These are phyloP conservation scores for Thalassoma bifasciatum DNA, from an alignment of 2,113 vertebrate genomes.

Conservation along the genomic window DNA sequence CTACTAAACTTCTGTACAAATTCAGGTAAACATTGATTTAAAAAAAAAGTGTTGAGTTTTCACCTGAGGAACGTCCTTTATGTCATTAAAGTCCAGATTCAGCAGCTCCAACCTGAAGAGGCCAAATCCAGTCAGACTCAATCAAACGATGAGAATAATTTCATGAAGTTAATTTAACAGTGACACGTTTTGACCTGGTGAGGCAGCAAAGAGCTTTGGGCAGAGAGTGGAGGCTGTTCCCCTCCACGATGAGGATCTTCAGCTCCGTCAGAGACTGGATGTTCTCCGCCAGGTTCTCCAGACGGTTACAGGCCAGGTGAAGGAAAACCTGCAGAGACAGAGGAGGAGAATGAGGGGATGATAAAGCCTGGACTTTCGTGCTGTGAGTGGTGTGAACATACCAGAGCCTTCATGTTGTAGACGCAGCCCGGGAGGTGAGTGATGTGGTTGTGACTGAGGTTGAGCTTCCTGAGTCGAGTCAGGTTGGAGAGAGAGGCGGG, in stretches of 20 bases:
- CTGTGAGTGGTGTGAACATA: background rate
- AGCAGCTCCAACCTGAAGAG: slow-evolving; percentile 85
- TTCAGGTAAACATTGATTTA: too few relatives aligned
- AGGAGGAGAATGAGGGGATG: background rate
- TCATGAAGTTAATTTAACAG: too few relatives aligned
- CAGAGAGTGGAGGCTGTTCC: slow-evolving; percentile 87
- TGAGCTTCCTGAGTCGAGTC: slow-evolving; percentile 86
- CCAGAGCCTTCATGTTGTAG: slow-evolving; percentile 86
- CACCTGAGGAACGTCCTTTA: slow-evolving; percentile 87
- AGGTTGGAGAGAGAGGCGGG: slow-evolving; percentile 85
- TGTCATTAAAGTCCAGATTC: slow-evolving; percentile 89
- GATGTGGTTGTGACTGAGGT: slow-evolving; percentile 91
- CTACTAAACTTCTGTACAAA: too few relatives aligned
- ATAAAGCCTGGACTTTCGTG: too few relatives aligned
- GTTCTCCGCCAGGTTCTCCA: slow-evolving; percentile 91
- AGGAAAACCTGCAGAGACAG: slow-evolving; percentile 82
- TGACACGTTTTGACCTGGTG: slow-evolving; percentile 42
- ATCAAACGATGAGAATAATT: too few relatives aligned
- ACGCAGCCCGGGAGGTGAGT: slow-evolving; percentile 87
- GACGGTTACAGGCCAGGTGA: slow-evolving; percentile 88
- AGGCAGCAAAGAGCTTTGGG: slow-evolving; percentile 89
- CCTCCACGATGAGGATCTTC: slow-evolving; percentile 91
- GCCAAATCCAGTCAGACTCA: background rate
- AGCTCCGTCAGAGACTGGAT: slow-evolving; percentile 87
- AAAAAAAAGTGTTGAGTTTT: background rate